phyloP scores from a whole-genome alignment of 2,797 vertebrate genomes.

The Tragopan temminckii region DNA sequence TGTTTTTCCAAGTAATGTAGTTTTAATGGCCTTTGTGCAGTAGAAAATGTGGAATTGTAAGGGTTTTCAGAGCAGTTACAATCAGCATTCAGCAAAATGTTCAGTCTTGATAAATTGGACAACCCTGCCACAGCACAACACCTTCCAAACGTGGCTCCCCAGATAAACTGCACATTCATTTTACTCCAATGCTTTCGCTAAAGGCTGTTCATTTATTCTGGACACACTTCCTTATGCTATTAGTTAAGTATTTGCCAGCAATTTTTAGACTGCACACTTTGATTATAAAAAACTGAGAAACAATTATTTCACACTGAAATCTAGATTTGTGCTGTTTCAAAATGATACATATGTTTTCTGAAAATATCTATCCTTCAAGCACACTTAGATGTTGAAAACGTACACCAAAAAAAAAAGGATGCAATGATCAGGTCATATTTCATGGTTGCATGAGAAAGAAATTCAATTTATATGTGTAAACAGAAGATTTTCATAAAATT shows the following conservation, averaged over 20 bases:
- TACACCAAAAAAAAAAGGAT: not conserved
- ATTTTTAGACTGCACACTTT: conserved; percentile 26
- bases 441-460: not conserved
- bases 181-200: conserved; percentile 18
- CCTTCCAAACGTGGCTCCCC: conserved; percentile 26
- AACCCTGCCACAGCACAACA: not conserved
- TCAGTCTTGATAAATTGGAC: conserved; percentile 16
- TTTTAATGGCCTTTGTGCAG: conserved; percentile 16
- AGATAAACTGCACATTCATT: conserved; percentile 22
- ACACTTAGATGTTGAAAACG: not conserved
- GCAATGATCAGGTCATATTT: not conserved
- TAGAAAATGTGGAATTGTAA: conserved; percentile 31
- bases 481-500: not conserved
- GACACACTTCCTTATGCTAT: conserved; percentile 17
- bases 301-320: not conserved
- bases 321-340: not conserved
- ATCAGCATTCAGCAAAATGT: not conserved
- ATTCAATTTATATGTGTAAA: conserved; percentile 1
- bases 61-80: conserved; percentile 14
- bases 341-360: not conserved
- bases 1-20: conserved; percentile 40
- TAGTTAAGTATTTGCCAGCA: conserved; percentile 22
- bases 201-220: conserved; percentile 48
- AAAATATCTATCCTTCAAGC: not conserved
- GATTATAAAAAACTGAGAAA: conserved; percentile 33